Evolutionary conservation across 2,113 vertebrate species (phyloP).

Genomic region (Laterallus jamaicensis): DNA sequence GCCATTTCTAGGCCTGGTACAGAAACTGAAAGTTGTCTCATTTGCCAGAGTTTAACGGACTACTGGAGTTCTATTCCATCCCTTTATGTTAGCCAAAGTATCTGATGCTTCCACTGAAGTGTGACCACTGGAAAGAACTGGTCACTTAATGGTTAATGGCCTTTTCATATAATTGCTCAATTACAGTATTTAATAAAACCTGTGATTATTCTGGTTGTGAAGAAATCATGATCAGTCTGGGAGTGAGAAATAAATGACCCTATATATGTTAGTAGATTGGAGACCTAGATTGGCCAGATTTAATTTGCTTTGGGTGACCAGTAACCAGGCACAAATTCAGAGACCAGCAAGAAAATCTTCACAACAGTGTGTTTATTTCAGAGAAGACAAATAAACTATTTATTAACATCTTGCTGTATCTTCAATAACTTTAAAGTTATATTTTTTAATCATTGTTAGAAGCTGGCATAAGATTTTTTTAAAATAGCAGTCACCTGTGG

Average conservation of each 20-base stretch:
- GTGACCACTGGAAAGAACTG: background rate
- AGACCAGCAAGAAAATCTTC: background rate
- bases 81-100: background rate
- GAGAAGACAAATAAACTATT: background rate
- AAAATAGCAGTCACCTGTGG: background rate
- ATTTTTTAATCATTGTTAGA: background rate
- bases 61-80: background rate
- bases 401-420: background rate
- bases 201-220: background rate
- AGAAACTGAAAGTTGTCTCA: background rate
- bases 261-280: background rate
- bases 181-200: background rate
- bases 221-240: background rate
- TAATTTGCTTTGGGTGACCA: background rate
- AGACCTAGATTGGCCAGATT: background rate
- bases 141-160: background rate
- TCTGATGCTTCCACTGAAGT: background rate
- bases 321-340: background rate
- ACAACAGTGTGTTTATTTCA: background rate
- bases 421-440: background rate
- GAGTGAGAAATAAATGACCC: background rate
- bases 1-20: background rate
- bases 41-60: background rate
- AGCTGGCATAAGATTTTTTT: background rate
- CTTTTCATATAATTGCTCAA: background rate